phyloP scores from a whole-genome alignment of 2,888 invertebrate genomes.

The Drosophila testacea region DNA sequence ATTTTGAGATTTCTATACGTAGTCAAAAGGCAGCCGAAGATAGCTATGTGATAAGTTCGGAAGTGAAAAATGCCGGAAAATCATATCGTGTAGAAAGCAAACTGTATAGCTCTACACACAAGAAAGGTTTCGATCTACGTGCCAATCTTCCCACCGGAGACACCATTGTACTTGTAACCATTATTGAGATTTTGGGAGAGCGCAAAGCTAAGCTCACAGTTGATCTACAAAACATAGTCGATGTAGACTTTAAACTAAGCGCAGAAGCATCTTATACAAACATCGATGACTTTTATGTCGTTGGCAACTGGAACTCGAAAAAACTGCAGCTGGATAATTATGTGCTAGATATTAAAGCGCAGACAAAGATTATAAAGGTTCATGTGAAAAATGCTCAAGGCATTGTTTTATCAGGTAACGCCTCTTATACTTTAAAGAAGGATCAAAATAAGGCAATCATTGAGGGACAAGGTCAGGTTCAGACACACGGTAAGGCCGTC shows the following conservation, averaged over 20 bases:
- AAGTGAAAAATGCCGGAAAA: conserved; percentile 87
- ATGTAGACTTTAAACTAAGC: conserved; percentile 86
- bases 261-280: conserved; percentile 87
- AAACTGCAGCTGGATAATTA: conserved; percentile 89
- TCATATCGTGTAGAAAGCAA: conserved; percentile 87
- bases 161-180: conserved; percentile 79
- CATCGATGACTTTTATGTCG: conserved; percentile 89
- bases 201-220: conserved; percentile 87
- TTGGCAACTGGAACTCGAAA: conserved; percentile 88
- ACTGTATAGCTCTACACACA: conserved; percentile 86
- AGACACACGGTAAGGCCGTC: conserved; percentile 89
- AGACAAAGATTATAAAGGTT: conserved; percentile 88
- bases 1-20: conserved; percentile 86
- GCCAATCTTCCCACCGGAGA: conserved; percentile 86
- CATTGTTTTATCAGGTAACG: conserved; percentile 89
- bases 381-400: conserved; percentile 87
- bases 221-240: conserved; percentile 86
- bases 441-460: conserved; percentile 90
- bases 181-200: conserved; percentile 85
- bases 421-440: conserved; percentile 89
- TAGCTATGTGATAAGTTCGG: conserved; percentile 83
- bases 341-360: conserved; percentile 88
- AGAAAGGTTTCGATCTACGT: conserved; percentile 87
- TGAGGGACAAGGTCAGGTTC: conserved; percentile 91
- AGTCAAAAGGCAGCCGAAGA: conserved; percentile 80